Evolutionary conservation across 2,888 invertebrate genomes (phyloP), one percentile per base, ranked within the genome.

Genomic region (Coleophora flavipennella): DNA sequence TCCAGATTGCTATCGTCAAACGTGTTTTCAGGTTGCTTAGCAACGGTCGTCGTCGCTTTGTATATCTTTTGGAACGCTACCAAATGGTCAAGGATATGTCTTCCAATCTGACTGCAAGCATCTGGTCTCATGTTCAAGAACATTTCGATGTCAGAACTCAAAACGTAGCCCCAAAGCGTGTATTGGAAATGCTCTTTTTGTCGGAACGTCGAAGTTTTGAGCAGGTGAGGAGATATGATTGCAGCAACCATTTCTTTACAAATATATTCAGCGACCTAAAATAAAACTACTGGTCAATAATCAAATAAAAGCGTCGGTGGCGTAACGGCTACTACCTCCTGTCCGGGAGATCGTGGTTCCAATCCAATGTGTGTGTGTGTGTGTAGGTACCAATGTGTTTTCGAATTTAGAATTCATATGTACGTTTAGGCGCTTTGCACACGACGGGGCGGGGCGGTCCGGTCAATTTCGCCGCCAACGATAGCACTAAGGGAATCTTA

Each of bases 181-280:
- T 87, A 87, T 46, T 81, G 81, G 43, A 85, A 85, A 46, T 85
- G 85, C 42, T 85, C 85, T 29, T 84, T 85, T 42, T 85, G 85
- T 38, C 80, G 61, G 58, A 85, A 85, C 3, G 81, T 75, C 0
- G 85, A 81, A 1, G 80, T 81, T 49, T 83, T 78, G 1, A 81
- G 65, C 4, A 85, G 56, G 41, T 85, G 85, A 1, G 85, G 84
- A 0, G 85, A 85, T 54, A 83, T 81, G 20, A 86, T 81, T 0
- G 88, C 81, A 28, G 77, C 78, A 20, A 89, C 86, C 58, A 91
- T 85, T 72, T 90, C 89, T 42, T 86, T 84, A 50, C 89, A 88
- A 1, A 91, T 68, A 54, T 90, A 89, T 62, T 88, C 87, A 1
- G 89, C 87, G 35, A 90, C 75, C 88, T 89, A 53, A 10, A 44